These are phyloP conservation scores for Galaxea fascicularis DNA, from an alignment of 92 coral and sea anemone genomes.

Conservation along the genomic window DNA sequence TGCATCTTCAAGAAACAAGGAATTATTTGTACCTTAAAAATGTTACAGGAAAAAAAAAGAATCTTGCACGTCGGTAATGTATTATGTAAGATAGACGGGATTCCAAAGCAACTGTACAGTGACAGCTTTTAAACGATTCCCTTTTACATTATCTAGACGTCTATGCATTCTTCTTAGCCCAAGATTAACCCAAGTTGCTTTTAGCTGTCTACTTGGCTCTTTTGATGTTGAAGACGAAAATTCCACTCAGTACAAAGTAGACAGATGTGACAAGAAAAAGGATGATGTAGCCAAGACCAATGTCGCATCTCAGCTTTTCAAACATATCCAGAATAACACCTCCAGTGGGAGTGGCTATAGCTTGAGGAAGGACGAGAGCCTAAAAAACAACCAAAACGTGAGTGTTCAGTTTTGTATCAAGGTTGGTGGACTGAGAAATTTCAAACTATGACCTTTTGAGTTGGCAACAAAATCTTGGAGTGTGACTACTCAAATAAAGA, in stretches of 20 bases:
- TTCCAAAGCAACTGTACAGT: too few species aligned
- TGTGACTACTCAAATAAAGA: not conserved
- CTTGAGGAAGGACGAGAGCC: conserved; percentile 99
- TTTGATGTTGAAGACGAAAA: conserved; percentile 91
- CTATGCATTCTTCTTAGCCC: too few species aligned
- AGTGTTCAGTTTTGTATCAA: not conserved
- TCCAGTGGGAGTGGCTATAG: conserved; percentile 97
- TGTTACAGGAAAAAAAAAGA: too few species aligned
- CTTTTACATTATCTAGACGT: too few species aligned
- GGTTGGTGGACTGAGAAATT: not conserved
- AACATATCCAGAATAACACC: conserved; percentile 93
- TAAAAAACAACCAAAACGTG: not conserved
- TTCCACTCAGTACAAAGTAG: conserved; percentile 97
- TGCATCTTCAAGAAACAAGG: too few species aligned
- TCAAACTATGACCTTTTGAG: not conserved
- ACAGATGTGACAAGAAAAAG: conserved; percentile 93
- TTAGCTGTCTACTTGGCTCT: conserved; percentile 68
- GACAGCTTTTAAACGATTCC: too few species aligned
- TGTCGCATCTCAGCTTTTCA: conserved; percentile 93
- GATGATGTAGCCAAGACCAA: conserved; percentile 98
- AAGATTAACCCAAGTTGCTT: not conserved
- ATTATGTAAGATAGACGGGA: too few species aligned
- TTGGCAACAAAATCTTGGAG: not conserved
- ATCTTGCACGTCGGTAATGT: too few species aligned
- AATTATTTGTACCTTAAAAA: too few species aligned